Evolutionary conservation across 2,113 vertebrate species (phyloP).

Genomic region (Laticauda laticaudata): DNA sequence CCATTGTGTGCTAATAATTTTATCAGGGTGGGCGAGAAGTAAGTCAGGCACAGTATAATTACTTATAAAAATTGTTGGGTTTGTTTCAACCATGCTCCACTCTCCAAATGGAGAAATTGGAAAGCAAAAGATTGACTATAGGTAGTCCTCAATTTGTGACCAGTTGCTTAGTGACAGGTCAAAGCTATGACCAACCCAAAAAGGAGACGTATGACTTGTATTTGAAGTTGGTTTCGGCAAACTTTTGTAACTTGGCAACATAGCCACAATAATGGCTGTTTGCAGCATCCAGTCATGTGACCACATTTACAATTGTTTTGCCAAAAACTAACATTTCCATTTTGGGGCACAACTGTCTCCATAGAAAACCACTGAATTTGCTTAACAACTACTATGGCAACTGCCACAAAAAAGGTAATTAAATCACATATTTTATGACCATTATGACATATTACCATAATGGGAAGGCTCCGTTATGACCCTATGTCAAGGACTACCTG

Average conservation of each 20-base stretch:
- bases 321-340: background rate
- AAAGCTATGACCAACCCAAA: background rate
- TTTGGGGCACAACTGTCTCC: background rate
- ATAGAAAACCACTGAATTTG: background rate
- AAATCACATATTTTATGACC: background rate
- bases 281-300: background rate
- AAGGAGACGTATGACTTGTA: background rate
- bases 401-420: background rate
- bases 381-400: background rate
- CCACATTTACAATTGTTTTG: background rate
- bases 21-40: background rate
- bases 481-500: background rate
- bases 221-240: background rate
- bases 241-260: background rate
- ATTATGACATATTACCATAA: background rate
- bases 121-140: background rate
- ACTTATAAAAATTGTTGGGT: background rate
- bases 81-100: background rate
- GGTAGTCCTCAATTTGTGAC: background rate
- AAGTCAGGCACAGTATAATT: background rate
- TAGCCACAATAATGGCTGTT: background rate
- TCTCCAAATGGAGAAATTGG: background rate
- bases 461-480: background rate
- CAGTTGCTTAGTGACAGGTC: background rate
- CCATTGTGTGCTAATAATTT: background rate